Base-by-base conservation (phyloP, 1,140 invertebrate genomes). In the Medauroidea extradentata region DNA sequence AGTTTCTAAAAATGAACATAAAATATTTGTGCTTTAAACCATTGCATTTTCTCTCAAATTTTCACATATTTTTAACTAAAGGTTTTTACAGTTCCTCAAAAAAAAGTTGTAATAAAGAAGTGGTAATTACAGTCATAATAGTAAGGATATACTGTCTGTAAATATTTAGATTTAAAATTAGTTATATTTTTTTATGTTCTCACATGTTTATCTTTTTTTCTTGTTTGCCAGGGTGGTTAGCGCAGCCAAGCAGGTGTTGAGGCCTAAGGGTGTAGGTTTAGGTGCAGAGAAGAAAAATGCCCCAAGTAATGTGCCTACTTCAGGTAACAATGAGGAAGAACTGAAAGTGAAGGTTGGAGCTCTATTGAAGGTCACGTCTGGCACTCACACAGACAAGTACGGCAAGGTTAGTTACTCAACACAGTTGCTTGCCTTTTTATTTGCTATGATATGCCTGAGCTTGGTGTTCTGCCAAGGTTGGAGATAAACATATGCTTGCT, bases 261-360 rank as follows among this genome's bases (percentile, higher is more conserved):
- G 94, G 60, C 93, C 94, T 1, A 94, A 91, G 79, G 94, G 94
- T 4, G 82, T 97, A 71, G 95, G 95, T 0, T 74, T 98, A 29
- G 95, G 95, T 3, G 94, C 93, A 21, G 90, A 91, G 63, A 87
- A 86, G 75, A 67, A 84, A 4, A 74, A 73, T 78, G 44, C 74
- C 79, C 53, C 63, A 54, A 62, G 73, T 71, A 57, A 74, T 67
- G 73, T 71, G 67, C 46, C 63, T 72, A 52, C 56, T 65, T 62
- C 75, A 66, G 68, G 80, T 70, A 63, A 81, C 69, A 57, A 80
- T 81, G 77, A 83, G 61, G 82, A 86, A 67, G 76, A 86, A 43
- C 66, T 90, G 3, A 78, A 80, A 67, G 77, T 88, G 54, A 75
- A 82, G 4, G 85, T 84, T 67, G 84, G 85, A 49, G 78, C 83